phyloP scores from a whole-genome alignment of 2,888 invertebrate species.

The Homarus gammarus region DNA sequence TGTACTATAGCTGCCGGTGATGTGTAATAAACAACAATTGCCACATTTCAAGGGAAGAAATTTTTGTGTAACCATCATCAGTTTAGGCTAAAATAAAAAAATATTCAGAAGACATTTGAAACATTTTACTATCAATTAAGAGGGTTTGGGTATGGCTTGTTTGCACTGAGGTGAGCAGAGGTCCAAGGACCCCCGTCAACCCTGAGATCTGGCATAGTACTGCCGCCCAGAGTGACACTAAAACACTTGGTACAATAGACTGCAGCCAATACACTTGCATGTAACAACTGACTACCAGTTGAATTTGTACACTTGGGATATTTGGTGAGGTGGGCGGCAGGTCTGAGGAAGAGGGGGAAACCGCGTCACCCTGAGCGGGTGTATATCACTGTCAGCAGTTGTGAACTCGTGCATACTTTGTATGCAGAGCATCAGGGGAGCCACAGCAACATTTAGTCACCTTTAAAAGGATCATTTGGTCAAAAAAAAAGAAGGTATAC shows the following conservation, averaged over 20 bases:
- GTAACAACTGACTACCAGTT: slow-evolving; percentile 54
- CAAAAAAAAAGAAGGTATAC: slow-evolving; percentile 60
- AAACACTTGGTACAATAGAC: slow-evolving; percentile 46
- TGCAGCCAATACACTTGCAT: slow-evolving; percentile 62
- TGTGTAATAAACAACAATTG: no score
- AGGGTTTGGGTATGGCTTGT: slow-evolving; percentile 68
- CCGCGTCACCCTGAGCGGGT: slow-evolving; percentile 61
- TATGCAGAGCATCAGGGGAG: slow-evolving; percentile 62
- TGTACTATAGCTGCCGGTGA: no score
- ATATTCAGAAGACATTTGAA: slow-evolving; percentile 48
- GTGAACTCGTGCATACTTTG: slow-evolving; percentile 55
- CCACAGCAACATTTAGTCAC: slow-evolving; percentile 69
- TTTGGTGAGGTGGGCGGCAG: slow-evolving; percentile 58
- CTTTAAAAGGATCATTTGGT: slow-evolving; percentile 72
- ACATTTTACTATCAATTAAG: slow-evolving; percentile 73
- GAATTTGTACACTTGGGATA: slow-evolving; percentile 69
- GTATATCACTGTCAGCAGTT: slow-evolving; percentile 52
- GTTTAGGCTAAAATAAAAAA: slow-evolving; percentile 8
- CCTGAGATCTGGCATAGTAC: slow-evolving; percentile 71
- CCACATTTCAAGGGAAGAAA: no score
- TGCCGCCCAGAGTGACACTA: slow-evolving; percentile 65
- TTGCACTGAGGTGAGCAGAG: slow-evolving; percentile 72
- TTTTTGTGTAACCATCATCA: no score
- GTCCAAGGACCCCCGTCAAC: slow-evolving; percentile 49
- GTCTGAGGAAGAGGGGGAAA: slow-evolving; percentile 38